Evolutionary conservation across 1,140 invertebrate species (phyloP).

Genomic region (Drosophila lini): DNA sequence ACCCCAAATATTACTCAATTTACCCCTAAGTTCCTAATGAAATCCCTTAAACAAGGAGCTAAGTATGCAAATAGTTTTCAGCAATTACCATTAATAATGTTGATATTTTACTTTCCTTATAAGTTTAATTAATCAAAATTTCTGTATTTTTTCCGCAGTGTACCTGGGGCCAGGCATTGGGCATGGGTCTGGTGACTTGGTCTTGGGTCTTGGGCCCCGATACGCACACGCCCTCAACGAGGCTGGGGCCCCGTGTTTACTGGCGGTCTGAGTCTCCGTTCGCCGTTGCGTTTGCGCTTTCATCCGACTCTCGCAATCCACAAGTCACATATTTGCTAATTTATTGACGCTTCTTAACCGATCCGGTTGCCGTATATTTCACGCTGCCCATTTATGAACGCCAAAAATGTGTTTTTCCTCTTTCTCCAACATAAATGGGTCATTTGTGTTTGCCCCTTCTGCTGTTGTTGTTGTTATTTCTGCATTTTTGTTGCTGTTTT

Average conservation of each 20-base stretch:
- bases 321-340: constrained; percentile 72
- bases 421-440: constrained; percentile 53
- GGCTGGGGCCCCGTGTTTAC: constrained; percentile 46
- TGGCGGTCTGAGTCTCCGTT: constrained; percentile 34
- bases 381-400: constrained; percentile 48
- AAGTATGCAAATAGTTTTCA: background rate
- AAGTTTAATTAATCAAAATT: background rate
- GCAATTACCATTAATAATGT: background rate
- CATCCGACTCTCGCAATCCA: constrained; percentile 67
- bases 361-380: constrained; percentile 74
- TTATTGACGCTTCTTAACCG: constrained; percentile 68
- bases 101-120: background rate
- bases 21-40: too few species aligned
- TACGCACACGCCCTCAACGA: constrained; percentile 60
- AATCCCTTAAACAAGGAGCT: too few species aligned
- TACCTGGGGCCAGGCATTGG: constrained; percentile 9
- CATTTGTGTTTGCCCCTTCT: constrained; percentile 48
- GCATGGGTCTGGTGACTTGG: constrained; percentile 12
- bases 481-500: constrained; percentile 9
- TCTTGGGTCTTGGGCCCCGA: constrained; percentile 37
- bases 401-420: constrained; percentile 44
- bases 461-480: constrained; percentile 8
- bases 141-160: background rate
- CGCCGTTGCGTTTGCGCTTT: constrained; percentile 48
- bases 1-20: background rate